Evolutionary conservation across 2,797 vertebrate genomes (phyloP), one percentile per base, ranked within the genome.

Genomic region (Austrolebias charrua): DNA sequence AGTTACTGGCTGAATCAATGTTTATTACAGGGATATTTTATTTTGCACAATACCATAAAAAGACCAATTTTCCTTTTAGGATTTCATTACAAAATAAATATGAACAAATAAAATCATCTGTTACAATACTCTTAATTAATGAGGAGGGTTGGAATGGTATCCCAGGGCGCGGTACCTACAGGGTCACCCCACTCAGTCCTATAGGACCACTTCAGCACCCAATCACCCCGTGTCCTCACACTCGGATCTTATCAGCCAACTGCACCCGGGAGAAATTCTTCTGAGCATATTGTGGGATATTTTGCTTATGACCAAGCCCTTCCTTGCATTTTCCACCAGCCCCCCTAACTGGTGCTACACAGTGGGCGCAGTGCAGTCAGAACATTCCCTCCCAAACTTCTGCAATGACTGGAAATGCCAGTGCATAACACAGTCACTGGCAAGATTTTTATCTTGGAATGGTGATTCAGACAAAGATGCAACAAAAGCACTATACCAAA

Each of bases 261-360:
- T 75, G 79, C 81, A 86, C 72, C 70, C 55, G 69, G 63, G 55
- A 55, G 63, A 66, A 64, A 77, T 81, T 82, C 85, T 85, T 83
- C 80, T 86, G 80, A 80, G 85, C 88, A 88, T 85, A 83, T 71
- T 87, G 88, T 45, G 86, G 88, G 87, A 93, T 93, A 94, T 94
- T 94, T 91, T 89, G 89, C 88, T 91, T 75, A 82, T 86, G 94
- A 90, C 95, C 96, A 94, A 96, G 89, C 95, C 95, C 96, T 98
- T 98, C 96, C 96, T 95, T 86, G 79, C 82, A 95, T 93, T 92
- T 91, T 94, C 94, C 91, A 94, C 91, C 84, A 59, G 77, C 54
- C 81, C 82, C 85, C 81, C 79, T 69, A n/a, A n/a, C 82, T 66
- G 66, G 77, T 44, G 60, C 86, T 79, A 59, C 68, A 73, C 73